Conservation (phyloP, 2,797 vertebrate genomes). For the Salarias fasciatus region DNA sequence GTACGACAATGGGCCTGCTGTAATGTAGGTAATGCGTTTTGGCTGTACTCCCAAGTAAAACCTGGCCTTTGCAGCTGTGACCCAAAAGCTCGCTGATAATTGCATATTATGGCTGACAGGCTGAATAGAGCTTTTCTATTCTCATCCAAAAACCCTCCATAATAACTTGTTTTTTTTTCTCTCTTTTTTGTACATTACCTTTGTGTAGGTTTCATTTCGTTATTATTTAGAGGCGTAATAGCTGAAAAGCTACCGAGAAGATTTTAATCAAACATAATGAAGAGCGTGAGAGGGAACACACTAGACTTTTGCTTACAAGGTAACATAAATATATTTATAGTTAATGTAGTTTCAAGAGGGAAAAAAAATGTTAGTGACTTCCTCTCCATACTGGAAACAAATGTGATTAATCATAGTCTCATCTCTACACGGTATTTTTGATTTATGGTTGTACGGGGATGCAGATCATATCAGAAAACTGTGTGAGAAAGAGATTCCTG, state of each 20-base stretch:
- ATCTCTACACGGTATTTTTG: not conserved
- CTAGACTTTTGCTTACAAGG: not conserved
- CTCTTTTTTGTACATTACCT: not conserved
- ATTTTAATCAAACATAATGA: not conserved
- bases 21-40: not conserved
- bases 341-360: not conserved
- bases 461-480: slow-evolving; percentile 1
- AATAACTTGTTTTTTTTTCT: not conserved
- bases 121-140: not conserved
- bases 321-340: not conserved
- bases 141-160: not conserved
- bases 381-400: not conserved
- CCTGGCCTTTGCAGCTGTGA: not conserved
- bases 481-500: slow-evolving; percentile 2
- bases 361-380: not conserved
- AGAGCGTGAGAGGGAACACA: not conserved
- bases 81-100: slow-evolving; percentile 2
- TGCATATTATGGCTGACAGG: not conserved
- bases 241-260: not conserved
- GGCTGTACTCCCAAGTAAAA: not conserved
- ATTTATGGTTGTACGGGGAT: not conserved
- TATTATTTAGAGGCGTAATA: slow-evolving; percentile 4
- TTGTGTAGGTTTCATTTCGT: not conserved
- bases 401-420: not conserved
- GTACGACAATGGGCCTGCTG: not conserved